Evolutionary conservation across 2,888 invertebrate genomes (phyloP).

Genomic region (Coleophora flavipennella): DNA sequence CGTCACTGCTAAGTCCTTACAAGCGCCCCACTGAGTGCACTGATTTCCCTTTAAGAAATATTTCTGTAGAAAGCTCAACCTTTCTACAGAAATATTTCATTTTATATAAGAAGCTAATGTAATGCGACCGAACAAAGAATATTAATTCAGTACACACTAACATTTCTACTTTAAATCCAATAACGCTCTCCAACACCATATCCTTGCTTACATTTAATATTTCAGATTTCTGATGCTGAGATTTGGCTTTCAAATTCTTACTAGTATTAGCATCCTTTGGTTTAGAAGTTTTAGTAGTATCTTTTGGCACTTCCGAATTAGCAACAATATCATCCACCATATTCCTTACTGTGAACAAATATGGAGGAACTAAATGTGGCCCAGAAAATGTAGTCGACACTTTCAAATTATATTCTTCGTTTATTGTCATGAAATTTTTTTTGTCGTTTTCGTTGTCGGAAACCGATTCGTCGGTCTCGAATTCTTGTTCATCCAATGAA

Average conservation of each 20-base stretch:
- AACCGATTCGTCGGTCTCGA: conserved; percentile 19
- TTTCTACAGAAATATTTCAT: too few species aligned
- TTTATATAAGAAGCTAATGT: too few species aligned
- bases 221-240: conserved; percentile 13
- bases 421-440: conserved; percentile 25
- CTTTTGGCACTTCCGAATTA: conserved; percentile 21
- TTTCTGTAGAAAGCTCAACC: too few species aligned
- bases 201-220: conserved; percentile 26
- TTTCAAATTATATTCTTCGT: conserved; percentile 28
- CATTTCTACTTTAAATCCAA: conserved; percentile 30
- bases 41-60: too few species aligned
- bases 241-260: too few species aligned
- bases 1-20: too few species aligned
- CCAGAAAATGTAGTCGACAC: conserved; percentile 26
- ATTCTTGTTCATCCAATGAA: conserved; percentile 10
- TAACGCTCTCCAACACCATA: conserved; percentile 23
- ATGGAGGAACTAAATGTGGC: conserved; percentile 19
- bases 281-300: conserved; percentile 17
- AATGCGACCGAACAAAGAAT: too few species aligned
- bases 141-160: conserved; percentile 25
- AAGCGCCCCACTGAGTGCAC: too few species aligned
- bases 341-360: conserved; percentile 41
- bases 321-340: conserved; percentile 32
- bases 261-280: conserved; percentile 27
- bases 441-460: conserved; percentile 17